Evolutionary conservation across 92 coral and sea anemone genomes (phyloP), one percentile per base, ranked within the genome.

Genomic region (Nematostella vectensis): DNA sequence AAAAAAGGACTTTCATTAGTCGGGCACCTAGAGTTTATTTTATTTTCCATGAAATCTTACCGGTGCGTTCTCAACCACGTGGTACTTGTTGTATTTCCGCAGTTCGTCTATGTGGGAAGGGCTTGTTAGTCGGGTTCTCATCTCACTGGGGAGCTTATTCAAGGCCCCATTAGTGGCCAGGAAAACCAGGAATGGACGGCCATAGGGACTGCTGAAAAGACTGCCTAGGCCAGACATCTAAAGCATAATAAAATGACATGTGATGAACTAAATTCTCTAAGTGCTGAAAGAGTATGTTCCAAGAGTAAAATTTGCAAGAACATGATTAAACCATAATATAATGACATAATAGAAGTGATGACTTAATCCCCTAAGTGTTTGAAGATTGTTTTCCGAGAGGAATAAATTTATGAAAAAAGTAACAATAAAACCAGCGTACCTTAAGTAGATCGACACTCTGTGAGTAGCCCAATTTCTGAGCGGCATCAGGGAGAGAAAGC

Each of bases 141-240:
- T 25, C 22, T 67, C 83, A 11, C 0, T 10, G 9, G 95, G 87
- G 43, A 89, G 39, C n/a, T 50, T 67, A 3, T 29, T 45, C 29
- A 85, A 63, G 19, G 95, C 97, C 25, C 63, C 66, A 53, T 85
- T 76, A 43, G 89, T 89, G 25, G 87, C 81, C 71, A 80, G 65
- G 71, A 89, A 89, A 58, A 81, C 73, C 17, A 87, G 71, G 20
- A 63, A 47, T 4, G 97, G 95, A 48, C 64, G 68, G 47, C 65
- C 68, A 11, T 58, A 48, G 8, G 52, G 68, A 61, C 65, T 72
- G 59, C 62, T 55, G 25, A 85, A 66, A 39, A 67, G 33, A 28
- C 71, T 78, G 8, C 44, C 30, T n/a, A 79, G 59, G 28, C 91
- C 84, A 20, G 77, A 85, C n/a, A 0, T 6, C 96, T 88, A 62